Evolutionary conservation across 2,113 vertebrate genomes (phyloP).

Genomic region (Saimiri boliviensis): DNA sequence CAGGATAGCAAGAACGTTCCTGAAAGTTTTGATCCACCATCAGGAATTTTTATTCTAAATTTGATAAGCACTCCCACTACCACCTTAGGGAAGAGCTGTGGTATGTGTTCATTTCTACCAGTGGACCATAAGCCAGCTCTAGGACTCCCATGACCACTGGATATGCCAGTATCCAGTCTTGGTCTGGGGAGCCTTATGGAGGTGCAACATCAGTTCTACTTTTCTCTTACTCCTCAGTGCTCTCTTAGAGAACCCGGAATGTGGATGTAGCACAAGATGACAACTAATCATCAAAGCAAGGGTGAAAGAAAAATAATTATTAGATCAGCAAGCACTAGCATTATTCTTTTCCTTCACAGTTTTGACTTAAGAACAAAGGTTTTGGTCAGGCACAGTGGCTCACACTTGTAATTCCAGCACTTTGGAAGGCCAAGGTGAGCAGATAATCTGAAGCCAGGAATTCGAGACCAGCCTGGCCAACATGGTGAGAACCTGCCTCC

Average conservation of each 20-base stretch:
- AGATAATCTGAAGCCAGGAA: too few species aligned
- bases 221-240: background rate
- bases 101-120: background rate
- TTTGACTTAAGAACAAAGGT: background rate
- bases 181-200: background rate
- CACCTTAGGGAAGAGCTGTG: background rate
- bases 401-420: too few species aligned
- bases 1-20: background rate
- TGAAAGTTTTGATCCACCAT: background rate
- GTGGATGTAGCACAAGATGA: background rate
- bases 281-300: background rate
- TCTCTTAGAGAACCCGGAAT: background rate
- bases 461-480: too few species aligned
- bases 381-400: background rate
- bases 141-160: background rate
- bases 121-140: background rate
- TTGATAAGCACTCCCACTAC: background rate
- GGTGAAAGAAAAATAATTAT: slow-evolving; percentile 3
- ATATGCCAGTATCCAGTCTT: background rate
- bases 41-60: background rate
- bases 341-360: background rate
- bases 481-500: too few species aligned
- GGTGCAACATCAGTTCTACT: background rate
- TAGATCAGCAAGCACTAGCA: background rate
- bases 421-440: too few species aligned